Base-by-base conservation (phyloP, 2,888 invertebrate genomes). In the Papilio elwesi region DNA sequence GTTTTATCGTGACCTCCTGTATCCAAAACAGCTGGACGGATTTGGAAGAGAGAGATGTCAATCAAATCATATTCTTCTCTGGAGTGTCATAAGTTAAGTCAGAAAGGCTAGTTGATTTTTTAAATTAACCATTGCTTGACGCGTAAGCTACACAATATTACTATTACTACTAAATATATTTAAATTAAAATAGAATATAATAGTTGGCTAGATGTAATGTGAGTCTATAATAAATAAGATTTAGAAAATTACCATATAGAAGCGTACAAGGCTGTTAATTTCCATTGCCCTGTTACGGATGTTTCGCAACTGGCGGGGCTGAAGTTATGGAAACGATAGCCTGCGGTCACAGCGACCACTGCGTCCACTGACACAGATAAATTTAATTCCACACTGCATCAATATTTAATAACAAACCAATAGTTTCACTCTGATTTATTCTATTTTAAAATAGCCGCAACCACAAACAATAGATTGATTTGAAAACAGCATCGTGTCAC, bases 301-400 rank as follows among this genome's bases (percentile, higher is more conserved):
- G 16, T 64, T 15, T 16, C 63, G 48, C 47, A 11, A 16, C 63
- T 11, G 47, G 6, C 43, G 48, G 15, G 10, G 15, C 48, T 59
- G 13, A 15, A 51, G 49, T 66, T 66, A 66, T 66, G 43, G 62
- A 66, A 38, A 38, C 51, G 66, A 66, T 66, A 38, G 66, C 52
- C 66, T 38, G 66, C 53, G 52, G 66, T 66, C 11, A 53, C 38
- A 67, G 53, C 15, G 15, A 67, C 53, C 47, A 7, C 52, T n/a
- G 1, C 12, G 6, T 47, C 12, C 15, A 55, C 43, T 55, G 67
- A 16, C 53, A 67, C 16, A 53, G 55, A 53, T 67, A 67, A 55
- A 67, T 53, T 67, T 55, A 67, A 47, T 67, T 16, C 52, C 13
- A 49, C 11, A 55, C 48, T 6, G 13, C 16, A 49, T 10, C 38